phyloP scores from a whole-genome alignment of 2,113 vertebrate genomes.

The Riparia riparia region DNA sequence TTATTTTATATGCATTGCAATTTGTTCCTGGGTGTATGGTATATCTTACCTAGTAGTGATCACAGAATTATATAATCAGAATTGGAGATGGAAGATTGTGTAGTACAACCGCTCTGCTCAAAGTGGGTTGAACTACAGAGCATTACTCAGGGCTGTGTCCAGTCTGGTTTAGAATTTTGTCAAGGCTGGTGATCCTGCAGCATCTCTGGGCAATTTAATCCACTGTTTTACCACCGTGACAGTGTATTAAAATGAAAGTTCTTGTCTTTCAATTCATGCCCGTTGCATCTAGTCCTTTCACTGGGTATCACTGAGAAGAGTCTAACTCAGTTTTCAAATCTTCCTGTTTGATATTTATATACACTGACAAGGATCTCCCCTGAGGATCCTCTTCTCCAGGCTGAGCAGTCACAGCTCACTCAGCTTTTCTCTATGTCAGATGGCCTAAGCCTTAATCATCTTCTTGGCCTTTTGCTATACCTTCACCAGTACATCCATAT shows the following conservation, averaged over 20 bases:
- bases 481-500: neutral
- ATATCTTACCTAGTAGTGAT: neutral
- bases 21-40: neutral
- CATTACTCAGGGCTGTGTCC: neutral
- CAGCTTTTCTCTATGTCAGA: neutral
- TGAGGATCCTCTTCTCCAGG: neutral
- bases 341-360: neutral
- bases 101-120: neutral
- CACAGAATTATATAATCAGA: neutral
- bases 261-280: neutral
- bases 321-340: neutral
- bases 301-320: neutral
- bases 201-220: neutral
- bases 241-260: neutral
- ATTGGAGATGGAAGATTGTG: neutral
- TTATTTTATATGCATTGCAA: neutral
- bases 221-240: neutral
- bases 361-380: neutral
- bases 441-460: neutral
- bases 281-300: neutral
- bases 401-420: neutral
- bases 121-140: neutral
- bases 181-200: neutral
- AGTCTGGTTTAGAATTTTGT: neutral
- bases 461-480: neutral